Base-by-base conservation (phyloP, 2,113 vertebrate species). In the Columbina picui region DNA sequence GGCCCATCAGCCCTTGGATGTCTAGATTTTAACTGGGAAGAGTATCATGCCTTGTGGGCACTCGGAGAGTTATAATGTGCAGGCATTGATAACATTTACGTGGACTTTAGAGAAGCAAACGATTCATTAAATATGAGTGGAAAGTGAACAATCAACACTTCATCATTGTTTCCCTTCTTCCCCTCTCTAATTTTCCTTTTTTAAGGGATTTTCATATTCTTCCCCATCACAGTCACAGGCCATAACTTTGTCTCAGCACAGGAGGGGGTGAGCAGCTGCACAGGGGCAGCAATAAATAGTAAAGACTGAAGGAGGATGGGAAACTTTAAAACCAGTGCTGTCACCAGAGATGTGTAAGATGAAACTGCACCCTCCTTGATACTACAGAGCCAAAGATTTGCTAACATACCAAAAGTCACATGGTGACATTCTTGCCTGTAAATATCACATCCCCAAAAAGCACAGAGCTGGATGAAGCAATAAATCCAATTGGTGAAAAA, bases 321-420 rank as follows among this genome's bases (percentile, higher is more conserved):
- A 70, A 77, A n/a, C 70, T 36, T 90, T 85, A 80, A 84, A 92
- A 49, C 23, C 36, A 30, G 4, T 39, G 19, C 38, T 86, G 55
- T 36, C 30, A 53, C 68, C 32, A 63, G 36, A 81, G 41, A 64
- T 0, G 0, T 38, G 32, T 34, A 69, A 90, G 38, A 69, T 57
- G 38, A 77, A 84, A 95, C 60, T 39, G 45, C 67, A 53, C 26
- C 45, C 56, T 93, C 26, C 25, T 36, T 53, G 56, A n/a, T 30
- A 50, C 18, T n/a, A 30, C 14, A 25, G 45, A 74, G 55, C n/a
- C 49, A 10, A 89, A 69, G 53, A 30, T 80, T 49, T 89, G 18
- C 21, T 78, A 34, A 75, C 0, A 0, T 53, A 55, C 36, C 55
- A 84, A 5, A 70, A 67, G 34, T 59, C 39, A 64, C 0, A 1